Conservation (phyloP, 2,113 vertebrate genomes). For the Prietella phreatophila region DNA sequence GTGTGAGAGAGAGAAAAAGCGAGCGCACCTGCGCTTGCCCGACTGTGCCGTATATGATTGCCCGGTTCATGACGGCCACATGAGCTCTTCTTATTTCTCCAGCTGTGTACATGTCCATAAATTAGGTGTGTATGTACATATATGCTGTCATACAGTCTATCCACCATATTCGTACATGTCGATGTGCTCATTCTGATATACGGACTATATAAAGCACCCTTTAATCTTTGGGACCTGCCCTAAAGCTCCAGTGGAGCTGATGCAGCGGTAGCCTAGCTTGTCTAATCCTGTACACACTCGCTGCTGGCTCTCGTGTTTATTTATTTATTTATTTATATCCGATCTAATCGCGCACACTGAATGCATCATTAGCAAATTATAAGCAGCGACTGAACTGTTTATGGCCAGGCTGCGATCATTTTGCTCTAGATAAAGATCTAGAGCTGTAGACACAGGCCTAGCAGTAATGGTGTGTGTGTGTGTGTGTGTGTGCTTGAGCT, state of each 20-base stretch:
- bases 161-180: not conserved
- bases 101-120: not conserved
- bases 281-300: not conserved
- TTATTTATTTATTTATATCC: not conserved
- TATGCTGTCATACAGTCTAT: not conserved
- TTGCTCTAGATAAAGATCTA: constrained; percentile 53
- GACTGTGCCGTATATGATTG: constrained; percentile 4
- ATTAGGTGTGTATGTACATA: constrained; percentile 39
- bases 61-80: not conserved
- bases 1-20: not conserved
- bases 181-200: not conserved
- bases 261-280: not conserved
- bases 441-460: constrained; percentile 29
- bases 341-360: not conserved
- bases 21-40: not conserved
- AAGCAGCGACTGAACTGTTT: constrained; percentile 39
- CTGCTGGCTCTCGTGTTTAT: not conserved
- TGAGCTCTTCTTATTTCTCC: not conserved
- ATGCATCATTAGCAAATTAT: constrained; percentile 1
- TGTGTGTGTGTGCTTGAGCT: constrained; percentile 23
- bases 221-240: constrained; percentile 9
- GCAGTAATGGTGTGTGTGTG: not conserved
- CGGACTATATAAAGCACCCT: not conserved
- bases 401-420: constrained; percentile 36
- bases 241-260: constrained; percentile 20